A percentile compares a stretch with the other conserved stretches of the same genome.
Evolutionary conservation across 2,797 vertebrate genomes (phyloP).

Genomic region (Margarornis squamiger): DNA sequence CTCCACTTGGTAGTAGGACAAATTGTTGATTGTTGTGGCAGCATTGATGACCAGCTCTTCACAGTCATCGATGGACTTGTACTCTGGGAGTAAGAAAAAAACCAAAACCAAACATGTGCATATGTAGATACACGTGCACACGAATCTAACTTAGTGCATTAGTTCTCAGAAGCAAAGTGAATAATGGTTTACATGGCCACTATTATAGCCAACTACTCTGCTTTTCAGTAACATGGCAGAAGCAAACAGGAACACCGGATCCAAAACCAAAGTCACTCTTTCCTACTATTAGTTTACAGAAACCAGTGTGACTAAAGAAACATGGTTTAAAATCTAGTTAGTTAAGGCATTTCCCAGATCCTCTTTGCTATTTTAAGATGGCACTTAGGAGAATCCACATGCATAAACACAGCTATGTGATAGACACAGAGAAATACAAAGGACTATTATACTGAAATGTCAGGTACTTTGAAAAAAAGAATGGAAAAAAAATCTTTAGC

Average conservation of each 20-base stretch:
- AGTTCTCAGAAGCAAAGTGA: neutral
- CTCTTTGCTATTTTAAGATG: neutral
- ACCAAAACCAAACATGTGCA: neutral
- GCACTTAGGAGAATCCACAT: neutral
- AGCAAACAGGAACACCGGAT: neutral
- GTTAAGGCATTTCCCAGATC: neutral
- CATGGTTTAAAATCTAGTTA: neutral
- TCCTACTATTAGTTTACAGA: neutral
- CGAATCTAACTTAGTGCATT: neutral
- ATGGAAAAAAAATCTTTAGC: neutral
- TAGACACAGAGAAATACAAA: neutral
- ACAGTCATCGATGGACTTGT: slow-evolving; percentile 82
- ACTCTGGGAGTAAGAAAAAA: slow-evolving; percentile 75
- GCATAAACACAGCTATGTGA: neutral
- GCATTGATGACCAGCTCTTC: slow-evolving; percentile 89
- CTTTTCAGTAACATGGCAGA: neutral
- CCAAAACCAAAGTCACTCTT: neutral
- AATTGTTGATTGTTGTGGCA: slow-evolving; percentile 88
- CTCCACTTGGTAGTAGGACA: slow-evolving; percentile 88
- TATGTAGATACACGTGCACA: neutral
- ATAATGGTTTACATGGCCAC: neutral
- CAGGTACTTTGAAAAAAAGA: neutral
- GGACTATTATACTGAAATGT: neutral
- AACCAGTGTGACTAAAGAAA: neutral
- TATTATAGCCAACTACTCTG: neutral